Base-by-base conservation (phyloP, 2,888 invertebrate species). In the Zaprionus bogoriensis region DNA sequence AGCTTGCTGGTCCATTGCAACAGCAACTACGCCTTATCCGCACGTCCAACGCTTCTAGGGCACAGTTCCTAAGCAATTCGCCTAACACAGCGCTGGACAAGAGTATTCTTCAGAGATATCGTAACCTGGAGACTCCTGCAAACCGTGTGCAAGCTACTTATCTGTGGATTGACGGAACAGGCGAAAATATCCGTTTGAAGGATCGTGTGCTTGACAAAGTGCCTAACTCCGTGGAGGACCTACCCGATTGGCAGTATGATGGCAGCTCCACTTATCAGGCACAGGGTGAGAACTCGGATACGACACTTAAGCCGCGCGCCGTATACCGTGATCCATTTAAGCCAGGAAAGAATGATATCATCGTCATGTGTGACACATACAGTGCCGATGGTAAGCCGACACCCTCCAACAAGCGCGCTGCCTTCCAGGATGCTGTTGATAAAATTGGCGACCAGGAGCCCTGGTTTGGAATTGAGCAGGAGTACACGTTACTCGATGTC, bases 21-120 rank as follows among this genome's bases (percentile, higher is more conserved):
- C 61, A 82, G 42, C 88, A 88, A 44, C 28, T 87, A 17, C 88
- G 89, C 5, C 52, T 69, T 17, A 58, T 89, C 36, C 70, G 84
- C 52, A 72, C 75, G 28, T 67, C 77, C 3, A 63, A 39, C 3
- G 47, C 54, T 7, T 30, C 46, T 5, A 48, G 52, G 7, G 45
- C 84, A 14, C 75, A 87, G 44, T 86, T 87, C 44, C 58, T 90
- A 25, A 74, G 58, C 45, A 77, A 95, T 87, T 96, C 96, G 57
- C 96, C 96, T n/a, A 96, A 96, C 89, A 95, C 96, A 71, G 94
- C 93, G 58, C 91, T 96, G 63, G 95, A 96, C 80, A 96, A 96
- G 91, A 92, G 93, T 14, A 92, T 96, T 30, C 90, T 95, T 62
- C 92, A 92, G 64, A 92, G 94, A 44, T 98, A 96, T 90, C 92